Conservation (phyloP, 2,797 vertebrate species). For the Allenopithecus nigroviridis region DNA sequence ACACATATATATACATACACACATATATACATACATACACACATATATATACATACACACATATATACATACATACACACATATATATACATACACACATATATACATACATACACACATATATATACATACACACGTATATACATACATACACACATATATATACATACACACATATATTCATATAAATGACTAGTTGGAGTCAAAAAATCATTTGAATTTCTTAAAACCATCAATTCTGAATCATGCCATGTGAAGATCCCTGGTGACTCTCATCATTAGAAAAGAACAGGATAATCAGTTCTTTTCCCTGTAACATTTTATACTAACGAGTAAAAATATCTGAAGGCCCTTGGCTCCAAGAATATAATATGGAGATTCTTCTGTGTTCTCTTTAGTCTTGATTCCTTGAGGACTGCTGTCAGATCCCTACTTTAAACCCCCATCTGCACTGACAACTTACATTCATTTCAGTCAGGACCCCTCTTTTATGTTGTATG, state of each 20-base stretch:
- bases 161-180: neutral
- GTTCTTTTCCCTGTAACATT: neutral
- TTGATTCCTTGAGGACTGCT: constrained; percentile 28
- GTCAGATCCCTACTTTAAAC: neutral
- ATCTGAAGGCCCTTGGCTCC: constrained; percentile 20
- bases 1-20: too few relatives aligned
- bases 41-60: too few relatives aligned
- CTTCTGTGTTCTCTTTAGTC: constrained; percentile 3
- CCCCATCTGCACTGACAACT: neutral
- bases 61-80: too few relatives aligned
- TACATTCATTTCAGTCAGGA: neutral
- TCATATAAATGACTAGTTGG: constrained; percentile 21
- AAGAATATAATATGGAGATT: neutral
- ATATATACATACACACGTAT: too few relatives aligned
- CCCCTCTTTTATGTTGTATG: constrained; percentile 44
- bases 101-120: too few relatives aligned
- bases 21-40: too few relatives aligned
- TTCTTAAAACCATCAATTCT: constrained; percentile 38
- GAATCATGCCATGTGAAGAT: constrained; percentile 28
- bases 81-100: too few relatives aligned
- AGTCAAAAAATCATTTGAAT: constrained; percentile 23
- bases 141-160: neutral
- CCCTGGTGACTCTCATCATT: neutral
- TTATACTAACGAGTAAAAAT: neutral
- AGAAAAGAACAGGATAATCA: constrained; percentile 23